A percentile compares a stretch with the other conserved stretches of the same genome.
Conservation (phyloP, 2,888 invertebrate genomes). For the Bombyx huttoni region DNA sequence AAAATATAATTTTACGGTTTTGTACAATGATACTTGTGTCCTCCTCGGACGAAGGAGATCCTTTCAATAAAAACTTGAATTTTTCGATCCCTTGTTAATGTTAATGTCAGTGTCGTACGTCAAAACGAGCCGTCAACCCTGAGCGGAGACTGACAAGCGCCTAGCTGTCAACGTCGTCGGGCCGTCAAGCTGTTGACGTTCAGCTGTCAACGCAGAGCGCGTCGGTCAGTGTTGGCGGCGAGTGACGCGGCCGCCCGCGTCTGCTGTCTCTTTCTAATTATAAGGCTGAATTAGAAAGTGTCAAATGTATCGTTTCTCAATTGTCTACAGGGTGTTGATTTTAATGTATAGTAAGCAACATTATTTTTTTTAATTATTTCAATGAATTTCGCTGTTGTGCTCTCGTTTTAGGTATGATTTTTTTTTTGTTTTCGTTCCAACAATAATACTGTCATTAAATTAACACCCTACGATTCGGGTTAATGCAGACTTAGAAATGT, state of each 20-base stretch:
- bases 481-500: not conserved
- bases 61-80: constrained; percentile 8
- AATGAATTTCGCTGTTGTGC: no score
- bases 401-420: not conserved
- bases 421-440: not conserved
- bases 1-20: not conserved
- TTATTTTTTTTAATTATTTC: not conserved
- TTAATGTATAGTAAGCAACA: not conserved
- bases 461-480: not conserved
- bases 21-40: not conserved
- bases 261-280: constrained; percentile 62
- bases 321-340: constrained; percentile 7
- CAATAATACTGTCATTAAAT: not conserved
- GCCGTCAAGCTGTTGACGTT: not conserved
- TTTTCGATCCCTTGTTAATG: constrained; percentile 15
- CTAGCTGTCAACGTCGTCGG: no score
- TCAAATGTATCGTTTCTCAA: constrained; percentile 22
- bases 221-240: constrained; percentile 2
- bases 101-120: not conserved
- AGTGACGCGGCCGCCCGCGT: constrained; percentile 41
- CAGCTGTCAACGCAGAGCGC: not conserved
- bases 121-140: not conserved
- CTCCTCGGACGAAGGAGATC: constrained; percentile 3
- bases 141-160: no score
- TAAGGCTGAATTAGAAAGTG: constrained; percentile 71